A percentile compares a stretch with the other conserved stretches of the same genome.
These are phyloP conservation scores for Esox niger DNA, from an alignment of 2,113 vertebrate genomes.

Conservation along the genomic window DNA sequence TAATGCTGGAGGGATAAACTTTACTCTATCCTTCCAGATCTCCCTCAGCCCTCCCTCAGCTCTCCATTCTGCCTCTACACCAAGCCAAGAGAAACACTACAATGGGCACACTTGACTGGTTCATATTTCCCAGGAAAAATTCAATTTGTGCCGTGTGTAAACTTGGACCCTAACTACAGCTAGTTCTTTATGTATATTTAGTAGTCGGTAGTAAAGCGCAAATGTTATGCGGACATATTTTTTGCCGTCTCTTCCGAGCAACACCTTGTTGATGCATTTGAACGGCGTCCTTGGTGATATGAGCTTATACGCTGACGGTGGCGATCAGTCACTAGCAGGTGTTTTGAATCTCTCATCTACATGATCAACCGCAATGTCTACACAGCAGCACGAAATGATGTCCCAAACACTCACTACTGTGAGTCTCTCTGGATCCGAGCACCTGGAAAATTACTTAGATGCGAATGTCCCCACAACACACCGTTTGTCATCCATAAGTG, in stretches of 20 bases:
- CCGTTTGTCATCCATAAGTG: no score
- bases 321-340: constrained; percentile 55
- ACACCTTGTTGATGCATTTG: constrained; percentile 44
- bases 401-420: no score
- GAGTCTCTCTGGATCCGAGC: no score
- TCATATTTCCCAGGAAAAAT: constrained; percentile 59
- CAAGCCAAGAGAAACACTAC: constrained; percentile 41
- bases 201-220: no score
- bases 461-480: no score
- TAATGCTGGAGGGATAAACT: constrained; percentile 11
- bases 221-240: no score
- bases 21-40: not conserved
- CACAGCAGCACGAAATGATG: no score
- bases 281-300: constrained; percentile 54
- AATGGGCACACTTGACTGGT: constrained; percentile 23
- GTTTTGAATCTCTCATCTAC: constrained; percentile 16
- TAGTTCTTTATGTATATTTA: constrained; percentile 41
- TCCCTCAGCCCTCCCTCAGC: not conserved
- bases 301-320: no score
- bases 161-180: constrained; percentile 48
- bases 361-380: no score
- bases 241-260: constrained; percentile 1
- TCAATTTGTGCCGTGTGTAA: constrained; percentile 47
- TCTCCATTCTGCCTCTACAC: not conserved
- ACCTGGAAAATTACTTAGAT: no score